phyloP scores from a whole-genome alignment of 1,140 invertebrate species.

The Drosophila busckii region DNA sequence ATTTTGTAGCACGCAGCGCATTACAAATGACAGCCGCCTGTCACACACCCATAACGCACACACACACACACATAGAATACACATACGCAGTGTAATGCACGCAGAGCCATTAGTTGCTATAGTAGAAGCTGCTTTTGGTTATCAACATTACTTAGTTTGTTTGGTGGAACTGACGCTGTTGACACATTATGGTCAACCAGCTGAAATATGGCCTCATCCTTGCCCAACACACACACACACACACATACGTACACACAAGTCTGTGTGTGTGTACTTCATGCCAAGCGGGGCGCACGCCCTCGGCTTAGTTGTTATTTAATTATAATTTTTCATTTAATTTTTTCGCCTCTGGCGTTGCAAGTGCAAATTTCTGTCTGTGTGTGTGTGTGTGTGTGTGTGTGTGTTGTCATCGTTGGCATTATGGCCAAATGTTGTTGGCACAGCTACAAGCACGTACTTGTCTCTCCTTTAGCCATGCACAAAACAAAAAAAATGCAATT shows the following conservation, averaged over 20 bases:
- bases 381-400: too few relatives aligned
- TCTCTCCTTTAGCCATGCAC: constrained; percentile 3
- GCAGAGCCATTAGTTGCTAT: constrained; percentile 48
- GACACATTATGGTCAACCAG: constrained; percentile 37
- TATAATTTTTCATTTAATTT: constrained; percentile 45
- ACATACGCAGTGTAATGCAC: constrained; percentile 7
- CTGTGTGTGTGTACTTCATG: too few relatives aligned
- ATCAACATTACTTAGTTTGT: constrained; percentile 43
- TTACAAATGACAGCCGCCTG: constrained; percentile 63
- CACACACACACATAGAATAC: constrained; percentile 6
- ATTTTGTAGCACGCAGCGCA: constrained; percentile 46
- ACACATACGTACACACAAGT: too few relatives aligned
- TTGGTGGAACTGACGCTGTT: constrained; percentile 23
- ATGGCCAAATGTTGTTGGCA: constrained; percentile 2
- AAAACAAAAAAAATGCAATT: constrained; percentile 46
- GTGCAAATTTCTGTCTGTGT: too few relatives aligned
- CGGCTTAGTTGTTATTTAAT: constrained; percentile 52
- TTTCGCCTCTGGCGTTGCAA: neutral
- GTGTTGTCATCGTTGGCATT: constrained; percentile 7
- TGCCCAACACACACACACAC: constrained; percentile 1
- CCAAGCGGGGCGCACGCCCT: neutral
- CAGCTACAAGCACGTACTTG: neutral
- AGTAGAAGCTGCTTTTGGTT: constrained; percentile 9
- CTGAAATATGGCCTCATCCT: constrained; percentile 50
- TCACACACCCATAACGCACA: constrained; percentile 37